Evolutionary conservation across 2,888 invertebrate genomes (phyloP).

Genomic region (Drosophila ezoana): DNA sequence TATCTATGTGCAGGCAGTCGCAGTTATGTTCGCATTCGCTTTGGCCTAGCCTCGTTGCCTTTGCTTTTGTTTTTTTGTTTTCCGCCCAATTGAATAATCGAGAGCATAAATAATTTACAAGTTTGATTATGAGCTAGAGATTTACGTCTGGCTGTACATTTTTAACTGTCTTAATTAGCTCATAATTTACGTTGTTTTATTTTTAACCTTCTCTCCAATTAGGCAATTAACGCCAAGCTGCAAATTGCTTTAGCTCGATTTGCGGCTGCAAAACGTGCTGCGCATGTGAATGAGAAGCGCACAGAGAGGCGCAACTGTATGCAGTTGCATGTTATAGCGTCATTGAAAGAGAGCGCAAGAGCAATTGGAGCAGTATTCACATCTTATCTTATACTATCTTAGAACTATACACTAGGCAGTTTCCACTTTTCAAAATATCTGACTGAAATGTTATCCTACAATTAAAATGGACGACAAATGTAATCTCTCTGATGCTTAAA

Average conservation of each 20-base stretch:
- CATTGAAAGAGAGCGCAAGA: not conserved
- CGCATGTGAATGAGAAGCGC: conserved; percentile 18
- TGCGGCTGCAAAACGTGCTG: conserved; percentile 6
- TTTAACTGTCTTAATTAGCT: not conserved
- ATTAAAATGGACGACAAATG: too few relatives aligned
- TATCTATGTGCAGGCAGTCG: not conserved
- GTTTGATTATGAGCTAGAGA: not conserved
- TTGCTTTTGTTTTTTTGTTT: conserved; percentile 1
- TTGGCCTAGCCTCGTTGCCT: conserved; percentile 1
- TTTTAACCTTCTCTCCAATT: conserved; percentile 22
- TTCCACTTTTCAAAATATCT: too few relatives aligned
- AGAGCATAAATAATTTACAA: not conserved
- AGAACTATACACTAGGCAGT: too few relatives aligned
- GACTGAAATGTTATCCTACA: too few relatives aligned
- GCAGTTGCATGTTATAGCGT: too few relatives aligned
- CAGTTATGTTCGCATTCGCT: conserved; percentile 3
- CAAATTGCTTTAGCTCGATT: conserved; percentile 7
- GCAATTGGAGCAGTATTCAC: not conserved
- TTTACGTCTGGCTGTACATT: not conserved
- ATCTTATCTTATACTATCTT: too few relatives aligned
- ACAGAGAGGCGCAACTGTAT: conserved; percentile 9
- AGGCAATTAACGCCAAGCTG: conserved; percentile 26
- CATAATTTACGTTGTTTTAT: conserved; percentile 4
- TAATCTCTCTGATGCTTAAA: too few relatives aligned
- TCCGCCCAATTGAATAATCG: not conserved